These are phyloP conservation scores for Steinernema khuongi DNA, from an alignment of 1,140 invertebrate genomes.

Conservation along the genomic window DNA sequence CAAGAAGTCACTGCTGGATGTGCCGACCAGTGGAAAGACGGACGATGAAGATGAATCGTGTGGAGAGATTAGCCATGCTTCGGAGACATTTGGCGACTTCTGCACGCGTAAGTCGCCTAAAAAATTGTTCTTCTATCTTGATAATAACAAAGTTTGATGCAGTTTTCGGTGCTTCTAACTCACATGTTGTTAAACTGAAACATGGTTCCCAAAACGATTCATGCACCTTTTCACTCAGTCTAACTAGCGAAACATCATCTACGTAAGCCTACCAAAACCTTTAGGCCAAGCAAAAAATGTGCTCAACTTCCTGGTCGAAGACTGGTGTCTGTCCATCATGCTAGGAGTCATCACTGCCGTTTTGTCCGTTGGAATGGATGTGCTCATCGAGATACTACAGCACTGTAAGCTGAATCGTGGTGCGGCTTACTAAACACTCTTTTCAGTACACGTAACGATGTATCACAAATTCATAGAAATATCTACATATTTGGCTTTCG, in stretches of 20 bases:
- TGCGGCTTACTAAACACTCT: neutral
- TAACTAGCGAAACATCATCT: neutral
- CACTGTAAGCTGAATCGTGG: conserved; percentile 33
- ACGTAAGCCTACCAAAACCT: conserved; percentile 13
- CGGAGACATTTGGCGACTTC: conserved; percentile 34
- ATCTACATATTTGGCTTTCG: conserved; percentile 43
- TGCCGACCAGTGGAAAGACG: conserved; percentile 24
- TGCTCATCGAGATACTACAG: conserved; percentile 53
- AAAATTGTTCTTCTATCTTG: neutral
- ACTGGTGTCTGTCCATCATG: conserved; percentile 54
- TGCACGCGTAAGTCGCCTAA: conserved; percentile 25
- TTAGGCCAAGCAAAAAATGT: conserved; percentile 47
- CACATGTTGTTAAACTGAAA: conserved; percentile 17
- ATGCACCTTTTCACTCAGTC: neutral
- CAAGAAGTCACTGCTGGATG: conserved; percentile 36
- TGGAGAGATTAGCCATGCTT: conserved; percentile 27
- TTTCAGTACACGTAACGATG: conserved; percentile 49
- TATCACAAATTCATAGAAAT: conserved; percentile 47
- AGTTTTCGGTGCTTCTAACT: no score
- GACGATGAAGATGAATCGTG: conserved; percentile 27
- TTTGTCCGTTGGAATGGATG: conserved; percentile 54
- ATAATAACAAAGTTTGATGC: conserved; percentile 5
- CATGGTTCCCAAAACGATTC: neutral
- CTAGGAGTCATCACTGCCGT: conserved; percentile 55
- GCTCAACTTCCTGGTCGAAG: conserved; percentile 56